These are phyloP conservation scores for Gobio gobio DNA, from an alignment of 2,113 vertebrate species.

Conservation along the genomic window DNA sequence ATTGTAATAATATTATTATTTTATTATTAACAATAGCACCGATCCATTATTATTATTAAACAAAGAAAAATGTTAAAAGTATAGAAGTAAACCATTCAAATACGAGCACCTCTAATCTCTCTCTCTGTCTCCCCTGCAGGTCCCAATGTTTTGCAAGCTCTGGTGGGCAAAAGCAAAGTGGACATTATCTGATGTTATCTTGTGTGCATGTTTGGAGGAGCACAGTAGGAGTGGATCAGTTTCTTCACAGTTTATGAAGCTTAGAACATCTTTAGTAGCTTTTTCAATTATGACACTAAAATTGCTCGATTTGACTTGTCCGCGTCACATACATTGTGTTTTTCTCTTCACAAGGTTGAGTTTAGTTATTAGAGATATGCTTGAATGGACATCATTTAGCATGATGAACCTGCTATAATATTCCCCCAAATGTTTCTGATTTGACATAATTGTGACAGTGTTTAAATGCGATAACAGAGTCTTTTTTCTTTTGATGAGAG, in stretches of 20 bases:
- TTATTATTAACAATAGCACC: background rate
- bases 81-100: background rate
- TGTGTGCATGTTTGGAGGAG: conserved; percentile 19
- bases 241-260: conserved; percentile 31
- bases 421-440: conserved; percentile 42
- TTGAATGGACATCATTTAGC: conserved; percentile 17
- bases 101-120: background rate
- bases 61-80: no score
- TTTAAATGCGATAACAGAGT: conserved; percentile 46
- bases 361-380: conserved; percentile 1
- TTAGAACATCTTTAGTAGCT: conserved; percentile 19
- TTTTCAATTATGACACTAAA: conserved; percentile 18
- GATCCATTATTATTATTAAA: background rate
- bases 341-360: conserved; percentile 39
- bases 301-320: background rate
- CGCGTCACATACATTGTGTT: background rate
- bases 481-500: conserved; percentile 38
- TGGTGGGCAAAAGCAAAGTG: conserved; percentile 34
- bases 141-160: conserved; percentile 35
- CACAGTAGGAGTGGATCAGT: background rate
- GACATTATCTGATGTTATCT: background rate
- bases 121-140: conserved; percentile 23
- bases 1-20: background rate
- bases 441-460: conserved; percentile 55
- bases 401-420: conserved; percentile 6